These are phyloP conservation scores for Perithous albicinctus DNA, from an alignment of 2,888 invertebrate species.

Conservation along the genomic window DNA sequence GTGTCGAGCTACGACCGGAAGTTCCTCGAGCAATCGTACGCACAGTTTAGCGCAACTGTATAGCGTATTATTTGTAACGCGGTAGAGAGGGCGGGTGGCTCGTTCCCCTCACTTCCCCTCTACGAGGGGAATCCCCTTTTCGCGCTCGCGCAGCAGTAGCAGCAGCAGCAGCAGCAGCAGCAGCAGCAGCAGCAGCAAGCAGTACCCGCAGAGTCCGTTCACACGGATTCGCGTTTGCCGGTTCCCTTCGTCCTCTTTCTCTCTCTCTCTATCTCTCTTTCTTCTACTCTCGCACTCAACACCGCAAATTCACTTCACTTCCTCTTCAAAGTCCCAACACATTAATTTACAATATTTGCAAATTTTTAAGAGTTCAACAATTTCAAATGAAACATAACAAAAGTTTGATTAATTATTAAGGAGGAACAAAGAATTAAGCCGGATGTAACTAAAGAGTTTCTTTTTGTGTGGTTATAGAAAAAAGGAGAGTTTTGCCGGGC, in stretches of 20 bases:
- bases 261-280: background rate
- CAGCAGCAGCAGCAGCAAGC: constrained; percentile 39
- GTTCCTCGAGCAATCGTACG: constrained; percentile 47
- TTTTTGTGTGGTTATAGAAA: no score
- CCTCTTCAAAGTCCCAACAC: background rate
- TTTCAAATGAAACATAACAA: background rate
- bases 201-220: constrained; percentile 63
- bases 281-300: background rate
- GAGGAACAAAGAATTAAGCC: background rate
- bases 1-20: constrained; percentile 52
- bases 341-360: background rate
- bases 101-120: constrained; percentile 14
- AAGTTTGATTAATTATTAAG: background rate
- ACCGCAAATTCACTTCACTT: background rate
- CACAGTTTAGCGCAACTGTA: background rate
- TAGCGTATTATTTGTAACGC: background rate
- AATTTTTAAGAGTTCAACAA: no score
- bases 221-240: constrained; percentile 53
- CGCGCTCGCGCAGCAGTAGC: constrained; percentile 39
- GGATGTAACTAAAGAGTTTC: no score
- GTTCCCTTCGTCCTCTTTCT: background rate
- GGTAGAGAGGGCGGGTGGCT: constrained; percentile 39
- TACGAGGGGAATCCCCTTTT: constrained; percentile 37
- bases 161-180: constrained; percentile 1
- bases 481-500: no score